These are phyloP conservation scores for Microplitis deprimator DNA, from an alignment of 2,888 invertebrate genomes.

Conservation along the genomic window DNA sequence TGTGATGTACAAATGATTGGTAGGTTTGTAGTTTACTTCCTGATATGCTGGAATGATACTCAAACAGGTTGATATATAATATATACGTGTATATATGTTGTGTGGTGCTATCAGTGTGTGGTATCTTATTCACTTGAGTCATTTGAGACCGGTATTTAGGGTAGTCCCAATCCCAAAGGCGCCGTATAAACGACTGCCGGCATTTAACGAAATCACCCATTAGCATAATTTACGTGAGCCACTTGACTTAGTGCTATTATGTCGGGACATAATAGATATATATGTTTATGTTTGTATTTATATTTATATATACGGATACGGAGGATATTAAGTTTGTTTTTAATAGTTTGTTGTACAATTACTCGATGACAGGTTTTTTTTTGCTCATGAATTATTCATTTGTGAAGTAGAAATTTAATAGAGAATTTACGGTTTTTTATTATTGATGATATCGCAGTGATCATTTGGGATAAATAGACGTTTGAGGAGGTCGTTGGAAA, in stretches of 20 bases:
- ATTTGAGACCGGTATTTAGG: conserved; percentile 40
- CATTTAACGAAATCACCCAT: conserved; percentile 47
- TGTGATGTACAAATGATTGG: neutral
- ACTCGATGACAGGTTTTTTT: no score
- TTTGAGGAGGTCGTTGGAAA: no score
- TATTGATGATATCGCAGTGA: no score
- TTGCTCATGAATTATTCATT: no score
- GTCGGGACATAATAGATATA: conserved; percentile 2
- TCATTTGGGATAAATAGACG: no score
- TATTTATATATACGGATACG: neutral
- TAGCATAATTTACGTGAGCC: conserved; percentile 51
- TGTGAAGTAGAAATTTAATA: no score
- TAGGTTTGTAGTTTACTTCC: neutral
- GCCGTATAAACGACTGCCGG: conserved; percentile 41
- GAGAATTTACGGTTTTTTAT: no score
- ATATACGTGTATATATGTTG: neutral
- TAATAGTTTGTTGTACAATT: no score
- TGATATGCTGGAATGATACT: conserved; percentile 6
- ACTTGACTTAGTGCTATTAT: conserved; percentile 25
- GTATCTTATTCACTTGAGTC: conserved; percentile 37
- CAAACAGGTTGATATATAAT: conserved; percentile 15
- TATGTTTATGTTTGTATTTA: neutral
- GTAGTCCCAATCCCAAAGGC: conserved; percentile 34
- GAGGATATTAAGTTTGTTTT: no score
- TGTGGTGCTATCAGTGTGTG: conserved; percentile 32